A percentile compares a stretch with the other conserved stretches of the same genome.
phyloP scores from a whole-genome alignment of 1,140 invertebrate species.

The Meloidogyne exigua region DNA sequence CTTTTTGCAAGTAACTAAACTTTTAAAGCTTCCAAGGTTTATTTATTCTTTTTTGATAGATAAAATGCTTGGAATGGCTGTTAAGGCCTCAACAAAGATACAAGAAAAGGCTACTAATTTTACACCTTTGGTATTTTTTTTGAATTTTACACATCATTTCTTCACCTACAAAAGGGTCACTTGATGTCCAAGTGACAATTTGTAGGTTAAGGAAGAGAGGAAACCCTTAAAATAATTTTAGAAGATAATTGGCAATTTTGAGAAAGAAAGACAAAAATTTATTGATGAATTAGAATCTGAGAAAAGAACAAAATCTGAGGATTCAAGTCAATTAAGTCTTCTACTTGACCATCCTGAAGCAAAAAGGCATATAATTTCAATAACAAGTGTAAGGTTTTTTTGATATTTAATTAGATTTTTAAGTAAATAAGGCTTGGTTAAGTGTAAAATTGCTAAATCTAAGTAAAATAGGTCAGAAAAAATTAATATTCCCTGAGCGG shows the following conservation, averaged over 20 bases:
- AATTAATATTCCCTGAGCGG: too few species aligned
- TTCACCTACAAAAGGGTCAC: too few species aligned
- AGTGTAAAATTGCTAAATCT: neutral
- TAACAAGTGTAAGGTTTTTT: slow-evolving; percentile 39
- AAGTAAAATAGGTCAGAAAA: too few species aligned
- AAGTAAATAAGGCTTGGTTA: neutral
- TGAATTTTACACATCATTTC: neutral
- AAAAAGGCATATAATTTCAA: slow-evolving; percentile 49
- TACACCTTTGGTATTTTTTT: slow-evolving; percentile 24
- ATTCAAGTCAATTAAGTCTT: slow-evolving; percentile 41
- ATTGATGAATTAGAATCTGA: slow-evolving; percentile 38
- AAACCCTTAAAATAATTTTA: slow-evolving; percentile 28
- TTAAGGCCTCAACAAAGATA: slow-evolving; percentile 19
- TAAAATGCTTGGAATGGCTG: slow-evolving; percentile 29
- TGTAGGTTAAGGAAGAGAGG: too few species aligned
- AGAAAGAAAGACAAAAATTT: slow-evolving; percentile 46
- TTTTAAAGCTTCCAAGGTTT: neutral
- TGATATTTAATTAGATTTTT: neutral
- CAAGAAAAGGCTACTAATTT: slow-evolving; percentile 36
- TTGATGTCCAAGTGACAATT: too few species aligned
- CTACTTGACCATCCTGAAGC: slow-evolving; percentile 47
- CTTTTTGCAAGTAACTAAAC: neutral
- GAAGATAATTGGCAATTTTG: slow-evolving; percentile 45
- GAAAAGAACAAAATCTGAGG: slow-evolving; percentile 27
- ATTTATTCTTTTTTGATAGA: slow-evolving; percentile 9